These are phyloP conservation scores for Ceyx erithaca DNA, from an alignment of 2,797 vertebrate genomes.

Conservation along the genomic window DNA sequence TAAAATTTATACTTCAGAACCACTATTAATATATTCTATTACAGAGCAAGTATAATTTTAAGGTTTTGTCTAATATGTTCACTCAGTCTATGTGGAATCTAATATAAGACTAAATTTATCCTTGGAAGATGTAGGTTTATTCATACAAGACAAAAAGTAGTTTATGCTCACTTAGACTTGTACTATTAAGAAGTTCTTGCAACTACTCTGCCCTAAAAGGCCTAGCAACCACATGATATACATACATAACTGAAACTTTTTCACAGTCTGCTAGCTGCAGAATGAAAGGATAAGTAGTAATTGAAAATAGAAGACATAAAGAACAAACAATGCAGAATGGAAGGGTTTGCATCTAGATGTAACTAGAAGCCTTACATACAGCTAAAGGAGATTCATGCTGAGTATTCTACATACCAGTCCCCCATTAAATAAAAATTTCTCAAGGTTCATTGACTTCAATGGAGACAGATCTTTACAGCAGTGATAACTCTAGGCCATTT, in stretches of 20 bases:
- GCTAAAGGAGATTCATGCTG: not conserved
- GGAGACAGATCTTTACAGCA: not conserved
- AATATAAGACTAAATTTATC: not conserved
- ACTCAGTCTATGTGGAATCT: not conserved
- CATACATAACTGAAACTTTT: not conserved
- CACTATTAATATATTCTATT: not conserved
- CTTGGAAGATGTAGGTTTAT: not conserved
- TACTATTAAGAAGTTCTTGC: not conserved
- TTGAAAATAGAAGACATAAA: constrained; percentile 30
- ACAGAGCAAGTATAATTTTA: not conserved
- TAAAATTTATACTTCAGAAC: not conserved
- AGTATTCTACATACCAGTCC: not conserved
- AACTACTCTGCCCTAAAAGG: not conserved
- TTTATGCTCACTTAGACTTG: not conserved
- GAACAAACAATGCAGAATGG: not conserved
- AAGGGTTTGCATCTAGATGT: not conserved
- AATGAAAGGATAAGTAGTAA: constrained; percentile 14
- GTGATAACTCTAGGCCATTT: not conserved
- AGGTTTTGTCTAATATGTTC: not conserved
- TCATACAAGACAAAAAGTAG: not conserved
- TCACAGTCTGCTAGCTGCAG: not conserved
- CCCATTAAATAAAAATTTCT: not conserved
- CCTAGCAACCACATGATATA: not conserved
- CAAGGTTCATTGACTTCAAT: not conserved
- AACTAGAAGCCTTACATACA: not conserved